Base-by-base conservation (phyloP, 1,140 invertebrate species). In the Aphis gossypii region DNA sequence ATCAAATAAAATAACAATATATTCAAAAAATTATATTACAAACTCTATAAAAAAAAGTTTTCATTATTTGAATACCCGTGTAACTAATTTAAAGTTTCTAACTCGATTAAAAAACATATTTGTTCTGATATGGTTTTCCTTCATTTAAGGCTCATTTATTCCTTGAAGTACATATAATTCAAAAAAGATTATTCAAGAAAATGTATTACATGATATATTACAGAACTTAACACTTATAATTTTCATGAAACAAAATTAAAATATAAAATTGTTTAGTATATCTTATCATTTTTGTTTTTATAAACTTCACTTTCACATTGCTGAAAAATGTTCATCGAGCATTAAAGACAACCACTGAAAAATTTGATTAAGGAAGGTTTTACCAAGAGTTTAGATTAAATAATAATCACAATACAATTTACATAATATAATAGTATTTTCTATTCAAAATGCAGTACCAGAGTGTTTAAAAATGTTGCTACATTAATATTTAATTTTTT, bases 261-360 rank as follows among this genome's bases (percentile, higher is more conserved):
- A 90, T 14, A 90, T 14, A 90, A 38, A 89, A 89, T 38, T 89
- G 48, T 44, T 44, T 6, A 25, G 18, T 23, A 30, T 25, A 92
- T 82, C n/a, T 76, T 46, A 18, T 46, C 0, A 41, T 68, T 68
- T 18, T 48, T 25, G 35, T 35, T 92, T 76, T n/a, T 46, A 44
- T 82, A 82, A 9, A 82, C 21, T 35, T 91, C 14, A 35, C 38
- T 21, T 35, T 91, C 14, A 35, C 38, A 20, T 92, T 82, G 18
- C 18, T 48, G 60, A 1, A 38, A 35, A 46, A 51, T 48, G 20
- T 82, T 92, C 68, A 92, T 48, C 90, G 68, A 48, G 90, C 90
- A 9, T n/a, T 92, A 51, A 92, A 92, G 9, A 92, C 90, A 11
- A 92, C 90, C 90, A 92, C 90, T 92, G 76, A 60, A 84, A 87